Evolutionary conservation across 2,113 vertebrate species (phyloP).

Genomic region (Herpetotheres cachinnans): DNA sequence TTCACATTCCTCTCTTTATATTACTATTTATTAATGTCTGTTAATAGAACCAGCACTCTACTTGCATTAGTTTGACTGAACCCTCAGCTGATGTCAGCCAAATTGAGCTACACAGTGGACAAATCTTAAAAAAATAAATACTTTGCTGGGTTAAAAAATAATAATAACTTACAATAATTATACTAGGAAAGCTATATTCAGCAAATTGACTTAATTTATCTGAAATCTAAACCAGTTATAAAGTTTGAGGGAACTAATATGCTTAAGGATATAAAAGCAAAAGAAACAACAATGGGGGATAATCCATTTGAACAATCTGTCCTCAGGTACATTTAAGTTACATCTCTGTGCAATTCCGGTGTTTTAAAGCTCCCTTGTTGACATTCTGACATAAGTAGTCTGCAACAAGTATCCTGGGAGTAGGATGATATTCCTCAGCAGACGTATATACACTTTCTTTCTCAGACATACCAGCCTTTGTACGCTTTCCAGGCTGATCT

Average conservation of each 20-base stretch:
- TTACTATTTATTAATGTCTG: background rate
- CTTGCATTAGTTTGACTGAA: background rate
- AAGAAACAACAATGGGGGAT: background rate
- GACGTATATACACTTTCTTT: background rate
- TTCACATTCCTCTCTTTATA: background rate
- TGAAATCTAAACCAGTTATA: slow-evolving; percentile 4
- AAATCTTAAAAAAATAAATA: slow-evolving; percentile 39
- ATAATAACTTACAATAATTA: background rate
- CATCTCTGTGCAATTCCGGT: background rate
- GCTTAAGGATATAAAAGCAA: background rate
- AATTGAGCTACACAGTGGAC: background rate
- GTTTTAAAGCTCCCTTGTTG: background rate
- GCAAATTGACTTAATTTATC: background rate
- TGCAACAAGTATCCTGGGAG: slow-evolving; percentile 44
- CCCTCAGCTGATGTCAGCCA: background rate
- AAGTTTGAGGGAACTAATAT: background rate
- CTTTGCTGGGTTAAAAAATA: background rate
- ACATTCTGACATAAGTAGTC: slow-evolving; percentile 5
- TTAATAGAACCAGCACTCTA: background rate
- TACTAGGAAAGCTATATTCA: background rate
- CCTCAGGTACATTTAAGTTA: background rate
- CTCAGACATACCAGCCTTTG: background rate
- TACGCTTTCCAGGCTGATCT: background rate
- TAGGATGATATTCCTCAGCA: background rate
- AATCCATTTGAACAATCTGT: background rate